phyloP scores from a whole-genome alignment of 2,113 vertebrate species.

The Rhea pennata region DNA sequence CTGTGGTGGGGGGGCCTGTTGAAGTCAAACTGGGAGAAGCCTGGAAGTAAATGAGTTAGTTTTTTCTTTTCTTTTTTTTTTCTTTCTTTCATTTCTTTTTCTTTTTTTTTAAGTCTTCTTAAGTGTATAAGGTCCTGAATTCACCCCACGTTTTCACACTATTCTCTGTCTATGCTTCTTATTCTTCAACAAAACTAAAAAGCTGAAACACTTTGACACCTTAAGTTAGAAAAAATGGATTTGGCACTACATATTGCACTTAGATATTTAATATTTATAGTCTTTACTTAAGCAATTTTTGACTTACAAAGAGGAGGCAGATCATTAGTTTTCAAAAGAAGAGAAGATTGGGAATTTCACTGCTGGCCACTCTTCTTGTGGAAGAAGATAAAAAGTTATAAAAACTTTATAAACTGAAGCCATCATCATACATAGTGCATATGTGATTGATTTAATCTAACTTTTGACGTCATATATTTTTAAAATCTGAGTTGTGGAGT shows the following conservation, averaged over 20 bases:
- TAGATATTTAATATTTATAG: neutral
- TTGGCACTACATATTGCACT: neutral
- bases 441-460: neutral
- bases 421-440: rapidly evolving
- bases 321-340: neutral
- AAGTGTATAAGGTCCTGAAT: neutral
- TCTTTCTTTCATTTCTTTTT: too few species aligned
- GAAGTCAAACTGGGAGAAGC: neutral
- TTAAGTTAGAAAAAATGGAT: neutral
- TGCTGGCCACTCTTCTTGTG: neutral
- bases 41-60: neutral
- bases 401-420: neutral
- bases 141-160: neutral
- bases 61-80: neutral
- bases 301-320: neutral
- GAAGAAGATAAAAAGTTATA: neutral
- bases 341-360: neutral
- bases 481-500: neutral
- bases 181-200: neutral
- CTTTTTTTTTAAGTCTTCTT: neutral
- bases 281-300: neutral
- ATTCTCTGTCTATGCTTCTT: neutral
- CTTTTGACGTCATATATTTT: neutral
- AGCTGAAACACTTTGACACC: neutral
- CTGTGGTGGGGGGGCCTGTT: neutral